Evolutionary conservation across 2,888 invertebrate species (phyloP).

Genomic region (Platycnemis pennipes): DNA sequence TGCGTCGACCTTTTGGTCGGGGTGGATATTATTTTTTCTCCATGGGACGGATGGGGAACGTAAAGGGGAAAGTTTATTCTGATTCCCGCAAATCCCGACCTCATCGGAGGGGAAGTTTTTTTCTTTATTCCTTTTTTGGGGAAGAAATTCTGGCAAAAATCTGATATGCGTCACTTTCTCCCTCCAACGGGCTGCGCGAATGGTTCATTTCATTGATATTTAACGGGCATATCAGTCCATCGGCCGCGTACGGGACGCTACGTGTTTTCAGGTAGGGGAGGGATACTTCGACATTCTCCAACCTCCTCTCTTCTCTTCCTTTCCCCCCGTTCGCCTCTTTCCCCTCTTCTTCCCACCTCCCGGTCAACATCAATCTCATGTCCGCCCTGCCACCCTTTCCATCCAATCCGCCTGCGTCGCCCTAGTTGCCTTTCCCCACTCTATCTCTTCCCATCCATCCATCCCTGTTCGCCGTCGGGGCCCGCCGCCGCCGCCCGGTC

Average conservation of each 20-base stretch:
- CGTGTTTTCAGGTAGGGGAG: background rate
- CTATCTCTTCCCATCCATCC: background rate
- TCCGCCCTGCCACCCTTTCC: background rate
- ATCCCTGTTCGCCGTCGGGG: background rate
- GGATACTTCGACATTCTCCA: background rate
- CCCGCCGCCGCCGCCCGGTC: background rate
- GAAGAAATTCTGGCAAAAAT: background rate
- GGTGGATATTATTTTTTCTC: background rate
- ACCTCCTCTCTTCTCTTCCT: background rate
- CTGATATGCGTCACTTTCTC: background rate
- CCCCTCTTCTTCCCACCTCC: background rate
- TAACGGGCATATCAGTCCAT: constrained; percentile 3
- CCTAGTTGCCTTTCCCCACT: background rate
- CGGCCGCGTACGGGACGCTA: background rate
- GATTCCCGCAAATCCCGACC: background rate
- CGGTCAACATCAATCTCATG: no score
- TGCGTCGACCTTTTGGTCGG: background rate
- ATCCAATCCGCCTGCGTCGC: no score
- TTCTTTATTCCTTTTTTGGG: no score
- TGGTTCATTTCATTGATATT: constrained; percentile 12
- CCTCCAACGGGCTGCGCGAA: background rate
- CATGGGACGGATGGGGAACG: no score
- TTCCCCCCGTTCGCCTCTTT: background rate
- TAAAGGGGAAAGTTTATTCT: background rate
- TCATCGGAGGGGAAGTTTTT: background rate